phyloP scores from a whole-genome alignment of 2,113 vertebrate genomes.

The Barbus barbus region DNA sequence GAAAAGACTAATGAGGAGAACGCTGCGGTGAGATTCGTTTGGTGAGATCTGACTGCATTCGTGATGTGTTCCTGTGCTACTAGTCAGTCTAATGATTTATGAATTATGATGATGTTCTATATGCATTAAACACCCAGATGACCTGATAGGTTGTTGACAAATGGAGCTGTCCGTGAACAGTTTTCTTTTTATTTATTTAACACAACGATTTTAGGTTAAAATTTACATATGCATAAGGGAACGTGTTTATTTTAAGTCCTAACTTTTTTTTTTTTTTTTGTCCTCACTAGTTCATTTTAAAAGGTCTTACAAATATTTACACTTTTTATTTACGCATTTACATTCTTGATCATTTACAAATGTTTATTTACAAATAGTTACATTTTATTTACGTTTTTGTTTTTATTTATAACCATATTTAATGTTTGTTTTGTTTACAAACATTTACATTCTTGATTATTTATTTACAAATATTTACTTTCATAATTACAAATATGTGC shows the following conservation, averaged over 20 bases:
- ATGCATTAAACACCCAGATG: not conserved
- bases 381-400: too few species aligned
- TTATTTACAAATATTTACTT: too few species aligned
- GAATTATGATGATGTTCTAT: not conserved
- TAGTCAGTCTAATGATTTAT: not conserved
- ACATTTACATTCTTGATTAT: not conserved
- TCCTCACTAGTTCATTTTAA: not conserved
- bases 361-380: too few species aligned
- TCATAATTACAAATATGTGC: too few species aligned
- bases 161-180: not conserved
- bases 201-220: not conserved
- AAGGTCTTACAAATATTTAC: not conserved
- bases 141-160: not conserved
- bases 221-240: not conserved
- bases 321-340: not conserved
- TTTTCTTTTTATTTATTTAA: constrained; percentile 1
- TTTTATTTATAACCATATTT: too few species aligned
- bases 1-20: not conserved
- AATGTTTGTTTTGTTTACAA: not conserved
- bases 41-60: not conserved
- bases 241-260: not conserved
- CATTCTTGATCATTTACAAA: too few species aligned
- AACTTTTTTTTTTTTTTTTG: too few species aligned
- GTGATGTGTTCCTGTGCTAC: not conserved
- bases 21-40: too few species aligned